Percentiles rank a stretch among this genome's conserved stretches.
phyloP scores from a whole-genome alignment of 2,797 vertebrate genomes.

The Aldrovandia affinis region DNA sequence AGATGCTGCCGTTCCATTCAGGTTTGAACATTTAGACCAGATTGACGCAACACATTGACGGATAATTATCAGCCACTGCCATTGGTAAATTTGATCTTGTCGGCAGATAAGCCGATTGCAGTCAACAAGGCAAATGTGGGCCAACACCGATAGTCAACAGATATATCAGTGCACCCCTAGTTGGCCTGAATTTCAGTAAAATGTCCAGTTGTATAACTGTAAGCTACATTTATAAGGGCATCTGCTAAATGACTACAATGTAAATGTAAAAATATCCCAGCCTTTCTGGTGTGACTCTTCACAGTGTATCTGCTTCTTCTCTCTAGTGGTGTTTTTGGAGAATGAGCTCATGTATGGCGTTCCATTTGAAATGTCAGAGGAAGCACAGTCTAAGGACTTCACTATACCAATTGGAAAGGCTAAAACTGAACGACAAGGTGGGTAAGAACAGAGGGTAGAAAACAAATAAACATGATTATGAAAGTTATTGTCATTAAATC shows the following conservation, averaged over 20 bases:
- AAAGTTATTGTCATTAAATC: not conserved
- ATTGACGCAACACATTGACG: no score
- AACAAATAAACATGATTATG: not conserved
- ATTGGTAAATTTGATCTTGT: no score
- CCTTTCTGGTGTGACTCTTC: not conserved
- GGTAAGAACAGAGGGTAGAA: constrained; percentile 36
- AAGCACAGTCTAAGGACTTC: constrained; percentile 91
- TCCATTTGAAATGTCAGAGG: constrained; percentile 90
- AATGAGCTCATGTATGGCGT: constrained; percentile 95
- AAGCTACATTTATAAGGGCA: not conserved
- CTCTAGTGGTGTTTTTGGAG: constrained; percentile 91
- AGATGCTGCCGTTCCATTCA: no score
- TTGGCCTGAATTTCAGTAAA: no score
- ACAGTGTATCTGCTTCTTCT: not conserved
- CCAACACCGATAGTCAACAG: no score
- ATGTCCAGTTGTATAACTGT: no score
- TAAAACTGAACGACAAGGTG: constrained; percentile 92
- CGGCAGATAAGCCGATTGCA: no score
- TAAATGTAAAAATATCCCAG: not conserved
- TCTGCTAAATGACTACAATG: no score
- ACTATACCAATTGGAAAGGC: constrained; percentile 93
- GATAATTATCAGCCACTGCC: no score
- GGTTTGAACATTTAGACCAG: no score
- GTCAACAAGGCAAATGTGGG: no score
- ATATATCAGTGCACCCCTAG: no score